A percentile compares a stretch with the other conserved stretches of the same genome.
Evolutionary conservation across 2,113 vertebrate species (phyloP).

Genomic region (Taxidea taxus): DNA sequence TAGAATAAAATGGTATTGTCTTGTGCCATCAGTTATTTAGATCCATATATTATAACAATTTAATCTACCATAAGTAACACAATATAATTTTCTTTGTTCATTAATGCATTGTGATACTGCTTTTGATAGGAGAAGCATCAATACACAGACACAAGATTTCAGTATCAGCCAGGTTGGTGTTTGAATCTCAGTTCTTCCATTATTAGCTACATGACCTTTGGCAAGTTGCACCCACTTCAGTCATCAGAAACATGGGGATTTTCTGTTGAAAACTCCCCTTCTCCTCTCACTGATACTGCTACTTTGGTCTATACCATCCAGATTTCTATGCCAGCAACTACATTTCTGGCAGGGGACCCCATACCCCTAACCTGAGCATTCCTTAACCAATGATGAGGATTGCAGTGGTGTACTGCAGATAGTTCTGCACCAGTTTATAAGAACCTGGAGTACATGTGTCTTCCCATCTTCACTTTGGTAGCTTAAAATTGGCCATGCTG

Average conservation of each 20-base stretch:
- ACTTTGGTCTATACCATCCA: background rate
- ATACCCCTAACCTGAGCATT: background rate
- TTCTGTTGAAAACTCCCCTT: background rate
- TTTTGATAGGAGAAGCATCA: background rate
- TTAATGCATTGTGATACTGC: background rate
- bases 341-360: background rate
- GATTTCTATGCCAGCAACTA: background rate
- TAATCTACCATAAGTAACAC: background rate
- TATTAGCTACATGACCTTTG: background rate
- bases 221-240: background rate
- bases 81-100: background rate
- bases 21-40: background rate
- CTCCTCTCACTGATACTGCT: background rate
- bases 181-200: background rate
- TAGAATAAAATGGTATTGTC: background rate
- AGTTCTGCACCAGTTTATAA: background rate
- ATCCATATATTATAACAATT: background rate
- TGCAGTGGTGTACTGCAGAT: background rate
- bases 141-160: background rate
- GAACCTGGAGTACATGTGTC: background rate
- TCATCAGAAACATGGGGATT: background rate
- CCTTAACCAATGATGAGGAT: background rate
- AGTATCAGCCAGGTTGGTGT: background rate
- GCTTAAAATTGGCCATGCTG: background rate
- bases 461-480: background rate